Base-by-base conservation (phyloP, 2,113 vertebrate genomes). In the Raja brachyura region DNA sequence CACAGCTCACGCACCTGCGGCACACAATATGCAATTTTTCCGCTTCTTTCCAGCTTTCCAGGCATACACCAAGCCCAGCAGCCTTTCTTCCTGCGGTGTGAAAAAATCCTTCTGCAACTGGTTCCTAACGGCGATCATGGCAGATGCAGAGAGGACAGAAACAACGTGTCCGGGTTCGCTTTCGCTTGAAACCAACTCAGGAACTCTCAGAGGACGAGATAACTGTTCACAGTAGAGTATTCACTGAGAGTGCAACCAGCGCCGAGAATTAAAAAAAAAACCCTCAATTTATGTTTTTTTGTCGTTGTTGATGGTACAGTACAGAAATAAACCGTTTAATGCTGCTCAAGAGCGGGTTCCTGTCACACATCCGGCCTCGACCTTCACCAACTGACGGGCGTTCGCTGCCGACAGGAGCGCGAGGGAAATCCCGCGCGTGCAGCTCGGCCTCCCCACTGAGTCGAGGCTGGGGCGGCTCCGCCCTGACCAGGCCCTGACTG, bases 1-100 rank as follows among this genome's bases (percentile, higher is more conserved):
- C 66, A 9, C 56, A 33, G 39, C 8, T 16, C 66, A 79, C 94
- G 94, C 90, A 95, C 95, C 94, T 86, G 93, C 79, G 0, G 94
- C 8, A 25, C 95, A 95, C 56, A 95, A 94, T 6, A 96, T 56
- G 73, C 93, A 93, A 78, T 81, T 94, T 86, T 94, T 96, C 93
- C 93, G 95, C 86, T 94, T 95, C 93, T 85, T 95, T 93, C 94
- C 94, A 0, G 93, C 90, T 93, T 95, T 95, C 95, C 95, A 95
- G 75, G 95, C 95, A n/a, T 0, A 5, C 25, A 94, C 0, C 0
- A 85, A 93, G 33, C 94, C 94, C 93, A 96, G 93, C 54, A 95
- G 94, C 93, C 93, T 94, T 93, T 95, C 94, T 0, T 93, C 93
- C 93, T 93, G 94, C 0, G 94, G 93, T 28, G 93, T 93, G 94